Percentiles rank a stretch among this genome's conserved stretches.
These are phyloP conservation scores for Cassiopea andromeda DNA, from an alignment of 30 jellyfish, hydroid and myxozoan species.

Conservation along the genomic window DNA sequence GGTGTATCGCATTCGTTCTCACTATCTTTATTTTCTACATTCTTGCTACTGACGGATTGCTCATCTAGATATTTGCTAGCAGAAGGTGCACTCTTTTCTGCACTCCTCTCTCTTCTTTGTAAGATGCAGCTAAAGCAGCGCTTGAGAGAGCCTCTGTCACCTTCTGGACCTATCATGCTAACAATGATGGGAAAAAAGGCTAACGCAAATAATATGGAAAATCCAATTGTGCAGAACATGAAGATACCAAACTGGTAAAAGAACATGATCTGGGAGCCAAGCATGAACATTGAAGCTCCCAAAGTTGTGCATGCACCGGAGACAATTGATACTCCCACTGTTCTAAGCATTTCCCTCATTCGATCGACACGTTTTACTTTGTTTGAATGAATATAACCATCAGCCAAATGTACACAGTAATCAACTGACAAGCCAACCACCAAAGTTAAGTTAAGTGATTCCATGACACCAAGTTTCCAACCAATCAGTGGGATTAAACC, in stretches of 20 bases:
- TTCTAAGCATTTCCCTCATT: conserved; percentile 87
- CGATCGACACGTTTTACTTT: conserved; percentile 78
- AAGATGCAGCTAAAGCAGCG: conserved; percentile 46
- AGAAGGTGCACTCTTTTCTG: background rate
- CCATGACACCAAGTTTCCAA: conserved; percentile 98
- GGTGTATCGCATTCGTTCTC: conserved; percentile 17
- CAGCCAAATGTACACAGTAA: conserved; percentile 96
- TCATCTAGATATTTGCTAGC: conserved; percentile 15
- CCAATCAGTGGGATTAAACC: conserved; percentile 96
- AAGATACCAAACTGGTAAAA: conserved; percentile 93
- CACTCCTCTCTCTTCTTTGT: conserved; percentile 11
- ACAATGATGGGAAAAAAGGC: conserved; percentile 81
- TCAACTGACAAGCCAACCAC: conserved; percentile 98
- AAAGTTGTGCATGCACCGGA: conserved; percentile 97
- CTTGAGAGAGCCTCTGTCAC: conserved; percentile 81
- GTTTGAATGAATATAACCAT: conserved; percentile 91
- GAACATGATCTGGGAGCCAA: conserved; percentile 88
- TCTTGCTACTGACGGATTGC: conserved; percentile 40
- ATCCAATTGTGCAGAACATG: conserved; percentile 96
- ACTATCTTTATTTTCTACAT: background rate
- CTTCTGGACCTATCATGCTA: conserved; percentile 92
- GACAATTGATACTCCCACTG: conserved; percentile 92
- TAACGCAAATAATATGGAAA: conserved; percentile 89
- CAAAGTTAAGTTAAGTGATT: conserved; percentile 89
- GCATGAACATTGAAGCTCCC: conserved; percentile 98